Conservation (phyloP, 2,113 vertebrate genomes). For the Rhea americana region DNA sequence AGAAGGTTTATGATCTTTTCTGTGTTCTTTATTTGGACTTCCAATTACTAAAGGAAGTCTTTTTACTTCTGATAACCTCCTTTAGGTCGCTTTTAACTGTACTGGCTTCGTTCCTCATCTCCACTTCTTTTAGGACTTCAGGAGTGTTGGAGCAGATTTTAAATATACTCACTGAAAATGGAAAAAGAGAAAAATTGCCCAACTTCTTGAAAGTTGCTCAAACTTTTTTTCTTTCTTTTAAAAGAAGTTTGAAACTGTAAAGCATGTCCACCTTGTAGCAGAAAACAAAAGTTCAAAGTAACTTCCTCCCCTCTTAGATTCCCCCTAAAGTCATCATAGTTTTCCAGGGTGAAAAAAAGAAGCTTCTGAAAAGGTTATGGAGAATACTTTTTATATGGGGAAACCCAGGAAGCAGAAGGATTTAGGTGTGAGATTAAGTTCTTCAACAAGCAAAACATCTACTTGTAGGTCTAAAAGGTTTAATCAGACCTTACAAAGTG, state of each 20-base stretch:
- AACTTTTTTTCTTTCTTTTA: neutral
- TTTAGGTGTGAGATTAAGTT: neutral
- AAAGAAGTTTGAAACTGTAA: neutral
- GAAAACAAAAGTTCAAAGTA: neutral
- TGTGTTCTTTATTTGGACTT: neutral
- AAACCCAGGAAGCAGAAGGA: slow-evolving; percentile 10
- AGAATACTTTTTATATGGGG: neutral
- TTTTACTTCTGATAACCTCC: neutral
- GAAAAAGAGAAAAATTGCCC: neutral
- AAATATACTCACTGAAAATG: neutral
- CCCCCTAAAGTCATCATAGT: neutral
- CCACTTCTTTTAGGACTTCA: neutral
- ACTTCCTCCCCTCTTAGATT: neutral
- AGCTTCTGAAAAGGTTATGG: neutral
- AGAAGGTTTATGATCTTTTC: slow-evolving; percentile 19
- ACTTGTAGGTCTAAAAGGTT: neutral
- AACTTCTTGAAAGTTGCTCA: neutral
- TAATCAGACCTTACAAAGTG: neutral
- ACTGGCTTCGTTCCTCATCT: neutral
- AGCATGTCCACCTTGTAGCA: neutral
- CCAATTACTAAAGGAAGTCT: neutral
- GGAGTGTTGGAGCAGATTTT: neutral
- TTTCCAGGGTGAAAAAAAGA: neutral
- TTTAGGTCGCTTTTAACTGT: neutral
- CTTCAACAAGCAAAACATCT: slow-evolving; percentile 20